A percentile compares a stretch with the other conserved stretches of the same genome.
Evolutionary conservation across 2,797 vertebrate species (phyloP).

Genomic region (Rhyacichthys aspro): DNA sequence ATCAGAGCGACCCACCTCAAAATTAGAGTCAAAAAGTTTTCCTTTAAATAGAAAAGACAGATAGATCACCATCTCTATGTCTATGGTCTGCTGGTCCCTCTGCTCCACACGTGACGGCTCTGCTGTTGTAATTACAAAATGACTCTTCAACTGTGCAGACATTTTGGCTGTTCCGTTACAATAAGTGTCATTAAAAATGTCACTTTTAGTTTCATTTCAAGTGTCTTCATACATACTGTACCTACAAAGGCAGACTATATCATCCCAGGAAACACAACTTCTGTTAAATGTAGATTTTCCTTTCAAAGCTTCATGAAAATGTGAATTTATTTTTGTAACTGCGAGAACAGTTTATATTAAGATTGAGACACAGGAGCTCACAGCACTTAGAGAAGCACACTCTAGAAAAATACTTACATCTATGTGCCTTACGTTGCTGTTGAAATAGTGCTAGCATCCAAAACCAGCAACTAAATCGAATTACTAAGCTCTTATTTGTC

Average conservation of each 20-base stretch:
- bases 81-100: not conserved
- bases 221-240: not conserved
- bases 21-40: not conserved
- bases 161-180: too few species aligned
- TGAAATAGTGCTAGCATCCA: constrained; percentile 26
- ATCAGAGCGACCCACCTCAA: not conserved
- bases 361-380: constrained; percentile 36
- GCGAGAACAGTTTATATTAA: constrained; percentile 31
- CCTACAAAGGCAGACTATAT: constrained; percentile 17
- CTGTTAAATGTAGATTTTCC: constrained; percentile 40
- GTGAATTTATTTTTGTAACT: constrained; percentile 56
- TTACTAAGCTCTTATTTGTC: constrained; percentile 59
- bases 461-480: constrained; percentile 42
- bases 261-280: constrained; percentile 18
- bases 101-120: not conserved
- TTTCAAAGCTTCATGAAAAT: constrained; percentile 56
- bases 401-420: constrained; percentile 7
- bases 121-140: not conserved
- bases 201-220: constrained; percentile 19
- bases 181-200: constrained; percentile 6
- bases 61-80: not conserved
- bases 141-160: constrained; percentile 1
- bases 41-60: constrained; percentile 1
- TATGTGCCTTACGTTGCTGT: constrained; percentile 61
- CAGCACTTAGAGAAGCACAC: constrained; percentile 71